Base-by-base conservation (phyloP, 2,113 vertebrate species). In the Oryzias curvinotus region DNA sequence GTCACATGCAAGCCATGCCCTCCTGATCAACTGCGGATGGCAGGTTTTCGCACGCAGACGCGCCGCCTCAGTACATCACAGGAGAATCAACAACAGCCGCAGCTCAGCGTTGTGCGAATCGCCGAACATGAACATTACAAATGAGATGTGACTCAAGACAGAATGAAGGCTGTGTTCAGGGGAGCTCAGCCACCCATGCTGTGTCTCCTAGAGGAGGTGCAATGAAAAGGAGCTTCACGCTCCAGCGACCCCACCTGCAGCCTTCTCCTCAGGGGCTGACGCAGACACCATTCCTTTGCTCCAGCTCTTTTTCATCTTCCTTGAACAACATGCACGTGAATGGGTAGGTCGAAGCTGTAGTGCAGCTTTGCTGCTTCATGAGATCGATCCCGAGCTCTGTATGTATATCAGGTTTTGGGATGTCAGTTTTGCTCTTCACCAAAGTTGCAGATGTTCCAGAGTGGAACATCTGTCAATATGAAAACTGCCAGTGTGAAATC, bases 171-270 rank as follows among this genome's bases (percentile, higher is more conserved):
- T 36, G n/a, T 50, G 63, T 62, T 50, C 58, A 6, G 52, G 57
- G 71, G 67, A 65, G 61, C 5, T 78, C 71, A 78, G 50, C 58
- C 75, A 68, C 60, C 72, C 78, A 62, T 71, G 78, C 64, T 71
- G 51, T 57, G 57, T 55, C 78, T 78, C 62, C 77, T 62, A 67
- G 63, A 83, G 68, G 64, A 83, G 74, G 63, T 50, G 23, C 56
- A 62, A 68, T 48, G 58, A 52, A 58, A 74, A 63, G 62, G 48
- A 71, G 80, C 71, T 58, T 68, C 68, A 72, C 23, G 65, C 81
- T 75, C 67, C 55, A n/a, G 55, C 73, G 70, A 64, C 25, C 60
- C 61, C 80, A 87, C 87, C 83, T 84, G 85, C 61, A 82, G 69
- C 30, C 60, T 62, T 48, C 45, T 65, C 75, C 62, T 56, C 59